These are phyloP conservation scores for Sitophilus oryzae DNA, from an alignment of 1,140 invertebrate genomes.

Conservation along the genomic window DNA sequence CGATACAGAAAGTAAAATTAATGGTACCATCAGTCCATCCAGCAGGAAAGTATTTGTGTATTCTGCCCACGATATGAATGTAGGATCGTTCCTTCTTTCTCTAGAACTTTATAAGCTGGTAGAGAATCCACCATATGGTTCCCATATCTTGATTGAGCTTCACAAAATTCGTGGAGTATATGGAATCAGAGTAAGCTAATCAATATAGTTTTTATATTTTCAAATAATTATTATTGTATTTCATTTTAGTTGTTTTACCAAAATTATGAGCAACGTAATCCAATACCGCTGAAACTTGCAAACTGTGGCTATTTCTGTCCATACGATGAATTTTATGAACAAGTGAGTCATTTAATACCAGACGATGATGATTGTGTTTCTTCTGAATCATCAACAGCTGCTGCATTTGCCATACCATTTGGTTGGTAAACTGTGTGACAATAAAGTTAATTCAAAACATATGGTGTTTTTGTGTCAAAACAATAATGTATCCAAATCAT, in stretches of 20 bases:
- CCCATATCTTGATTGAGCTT: conserved; percentile 38
- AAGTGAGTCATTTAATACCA: neutral
- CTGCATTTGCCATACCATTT: no score
- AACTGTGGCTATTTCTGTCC: neutral
- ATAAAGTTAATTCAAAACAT: no score
- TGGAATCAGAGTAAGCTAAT: conserved; percentile 27
- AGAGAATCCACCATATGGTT: conserved; percentile 52
- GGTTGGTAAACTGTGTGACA: no score
- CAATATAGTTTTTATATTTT: no score
- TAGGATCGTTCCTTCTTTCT: conserved; percentile 58
- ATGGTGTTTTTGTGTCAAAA: no score
- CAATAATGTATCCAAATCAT: no score
- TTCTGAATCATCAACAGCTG: no score
- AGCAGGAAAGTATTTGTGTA: conserved; percentile 60
- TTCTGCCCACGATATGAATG: conserved; percentile 66
- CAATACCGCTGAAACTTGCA: neutral
- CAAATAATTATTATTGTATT: neutral
- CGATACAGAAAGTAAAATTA: conserved; percentile 50
- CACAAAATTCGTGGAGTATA: conserved; percentile 27
- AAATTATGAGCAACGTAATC: neutral
- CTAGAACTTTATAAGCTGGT: conserved; percentile 59
- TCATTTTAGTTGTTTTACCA: conserved; percentile 7
- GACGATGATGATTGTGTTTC: neutral
- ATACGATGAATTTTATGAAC: neutral
- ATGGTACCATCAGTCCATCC: conserved; percentile 43